phyloP scores from a whole-genome alignment of 1,140 invertebrate genomes.

The Bombus waltoni region DNA sequence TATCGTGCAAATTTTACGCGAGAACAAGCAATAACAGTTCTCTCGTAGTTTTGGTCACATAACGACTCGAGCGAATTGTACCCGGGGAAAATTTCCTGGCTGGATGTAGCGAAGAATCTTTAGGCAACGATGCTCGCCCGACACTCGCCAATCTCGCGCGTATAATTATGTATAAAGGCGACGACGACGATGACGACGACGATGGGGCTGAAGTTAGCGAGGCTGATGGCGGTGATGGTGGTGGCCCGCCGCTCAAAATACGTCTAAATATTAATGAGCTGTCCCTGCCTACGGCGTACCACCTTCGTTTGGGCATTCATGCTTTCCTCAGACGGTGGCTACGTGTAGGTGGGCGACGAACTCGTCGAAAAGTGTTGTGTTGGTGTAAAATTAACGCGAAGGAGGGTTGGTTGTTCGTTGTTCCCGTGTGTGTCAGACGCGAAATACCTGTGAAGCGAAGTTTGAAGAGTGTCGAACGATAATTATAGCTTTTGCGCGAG shows the following conservation, averaged over 20 bases:
- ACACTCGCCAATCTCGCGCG: constrained; percentile 73
- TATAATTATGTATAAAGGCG: constrained; percentile 82
- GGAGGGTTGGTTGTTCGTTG: constrained; percentile 40
- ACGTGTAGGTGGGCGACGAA: constrained; percentile 42
- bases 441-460: not conserved
- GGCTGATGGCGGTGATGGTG: constrained; percentile 63
- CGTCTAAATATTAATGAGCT: constrained; percentile 83
- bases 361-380: constrained; percentile 57
- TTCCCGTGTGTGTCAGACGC: not conserved
- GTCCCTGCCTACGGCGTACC: constrained; percentile 78
- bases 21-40: not conserved
- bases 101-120: constrained; percentile 47
- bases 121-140: constrained; percentile 53
- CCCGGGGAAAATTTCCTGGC: constrained; percentile 48
- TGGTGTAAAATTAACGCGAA: constrained; percentile 50
- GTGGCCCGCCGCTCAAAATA: constrained; percentile 80
- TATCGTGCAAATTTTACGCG: not conserved
- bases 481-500: not conserved
- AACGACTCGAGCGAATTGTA: constrained; percentile 22
- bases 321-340: constrained; percentile 55
- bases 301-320: constrained; percentile 66
- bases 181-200: constrained; percentile 57
- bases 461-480: not conserved
- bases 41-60: not conserved
- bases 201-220: constrained; percentile 58